These are phyloP conservation scores for Raja brachyura DNA, from an alignment of 2,113 vertebrate genomes.

Conservation along the genomic window DNA sequence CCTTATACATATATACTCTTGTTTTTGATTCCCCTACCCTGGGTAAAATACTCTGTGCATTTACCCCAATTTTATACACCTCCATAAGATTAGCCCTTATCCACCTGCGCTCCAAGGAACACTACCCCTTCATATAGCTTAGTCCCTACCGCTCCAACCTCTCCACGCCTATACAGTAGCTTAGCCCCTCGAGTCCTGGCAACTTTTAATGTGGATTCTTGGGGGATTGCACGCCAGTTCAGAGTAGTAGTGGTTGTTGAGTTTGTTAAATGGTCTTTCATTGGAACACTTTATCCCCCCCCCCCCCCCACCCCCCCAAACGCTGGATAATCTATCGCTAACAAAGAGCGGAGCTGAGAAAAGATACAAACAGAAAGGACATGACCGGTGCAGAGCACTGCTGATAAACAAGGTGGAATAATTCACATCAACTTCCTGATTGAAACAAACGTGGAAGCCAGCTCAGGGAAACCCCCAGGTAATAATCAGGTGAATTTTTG, in stretches of 20 bases:
- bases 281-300: too few species aligned
- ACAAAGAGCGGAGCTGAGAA: neutral
- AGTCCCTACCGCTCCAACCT: too few species aligned
- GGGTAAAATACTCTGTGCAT: too few species aligned
- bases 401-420: neutral
- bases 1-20: too few species aligned
- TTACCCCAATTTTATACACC: too few species aligned
- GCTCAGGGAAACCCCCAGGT: neutral
- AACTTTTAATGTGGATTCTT: neutral
- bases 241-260: neutral
- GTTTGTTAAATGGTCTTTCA: neutral
- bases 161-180: too few species aligned
- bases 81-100: too few species aligned
- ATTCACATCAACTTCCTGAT: neutral
- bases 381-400: neutral
- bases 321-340: neutral
- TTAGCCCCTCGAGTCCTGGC: too few species aligned
- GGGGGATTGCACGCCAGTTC: neutral
- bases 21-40: too few species aligned
- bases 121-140: too few species aligned
- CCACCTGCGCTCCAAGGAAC: too few species aligned
- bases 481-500: neutral
- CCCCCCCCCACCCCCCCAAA: neutral
- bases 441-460: neutral
- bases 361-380: neutral